Evolutionary conservation across 2,888 invertebrate genomes (phyloP).

Genomic region (Catocala fraxini): DNA sequence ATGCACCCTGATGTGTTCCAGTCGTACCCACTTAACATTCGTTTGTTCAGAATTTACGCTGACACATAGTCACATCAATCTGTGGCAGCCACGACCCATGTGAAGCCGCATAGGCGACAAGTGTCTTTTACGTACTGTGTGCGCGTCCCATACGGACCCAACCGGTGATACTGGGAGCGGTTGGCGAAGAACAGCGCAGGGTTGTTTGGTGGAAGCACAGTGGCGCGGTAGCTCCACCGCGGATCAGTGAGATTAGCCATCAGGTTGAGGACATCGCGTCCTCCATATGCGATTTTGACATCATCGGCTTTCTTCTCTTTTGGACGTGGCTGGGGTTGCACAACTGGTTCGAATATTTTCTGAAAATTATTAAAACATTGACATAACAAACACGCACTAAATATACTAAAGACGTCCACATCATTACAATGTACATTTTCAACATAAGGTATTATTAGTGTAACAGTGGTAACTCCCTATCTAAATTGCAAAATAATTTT

Average conservation of each 20-base stretch:
- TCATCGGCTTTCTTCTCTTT: conserved; percentile 73
- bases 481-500: conserved; percentile 40
- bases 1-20: conserved; percentile 81
- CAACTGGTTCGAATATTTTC: conserved; percentile 81
- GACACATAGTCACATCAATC: conserved; percentile 73
- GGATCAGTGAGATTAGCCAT: conserved; percentile 85
- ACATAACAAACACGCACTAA: conserved; percentile 16
- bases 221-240: conserved; percentile 86
- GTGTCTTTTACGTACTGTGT: conserved; percentile 87
- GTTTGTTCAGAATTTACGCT: conserved; percentile 74
- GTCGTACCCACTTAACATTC: conserved; percentile 70
- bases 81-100: conserved; percentile 83
- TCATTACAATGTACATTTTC: background rate
- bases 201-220: conserved; percentile 86
- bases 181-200: conserved; percentile 88
- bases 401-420: conserved; percentile 6
- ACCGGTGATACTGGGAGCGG: conserved; percentile 88
- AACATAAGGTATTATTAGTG: conserved; percentile 3
- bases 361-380: conserved; percentile 60
- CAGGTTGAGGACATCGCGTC: conserved; percentile 88
- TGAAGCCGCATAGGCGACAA: conserved; percentile 84
- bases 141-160: conserved; percentile 85
- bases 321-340: conserved; percentile 80
- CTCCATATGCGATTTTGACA: conserved; percentile 81
- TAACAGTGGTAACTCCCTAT: conserved; percentile 7